Evolutionary conservation across 2,797 vertebrate species (phyloP), one percentile per base, ranked within the genome.

Genomic region (Nyctalus aviator): DNA sequence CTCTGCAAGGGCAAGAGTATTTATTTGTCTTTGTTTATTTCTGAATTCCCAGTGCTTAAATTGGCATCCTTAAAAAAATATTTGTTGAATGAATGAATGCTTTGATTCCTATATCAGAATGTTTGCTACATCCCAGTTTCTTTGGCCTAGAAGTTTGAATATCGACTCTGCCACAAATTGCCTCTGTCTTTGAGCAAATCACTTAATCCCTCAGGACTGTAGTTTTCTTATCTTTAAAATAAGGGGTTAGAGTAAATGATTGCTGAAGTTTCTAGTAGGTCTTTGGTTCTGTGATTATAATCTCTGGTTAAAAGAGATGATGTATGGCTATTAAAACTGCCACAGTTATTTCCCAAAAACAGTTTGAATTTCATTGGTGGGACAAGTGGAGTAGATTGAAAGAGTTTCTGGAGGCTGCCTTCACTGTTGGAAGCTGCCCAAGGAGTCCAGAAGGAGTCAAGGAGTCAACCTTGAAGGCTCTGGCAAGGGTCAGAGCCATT

Each of bases 201-300:
- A 86, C 93, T 96, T 95, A 96, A 95, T 95, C 48, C 88, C 46
- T 88, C 44, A 81, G 90, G 64, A 93, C 85, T 18, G 1, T 86
- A 72, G 92, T 95, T 95, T 88, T 94, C 93, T 95, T 96, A 93
- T 95, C 90, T 96, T 92, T 96, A 95, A 95, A 96, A 96, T 96
- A 93, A 95, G 88, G 66, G 94, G 90, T 97, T 97, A 88, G 88
- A 83, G 85, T 96, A 93, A 93, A 95, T 95, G 93, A 96, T 95
- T 93, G 69, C 84, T 82, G 46, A 92, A 87, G 41, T 97, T 96
- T 32, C 71, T 95, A 72, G 77, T 89, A 85, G 64, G 44, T 94
- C 75, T 96, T 0, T 92, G 94, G 93, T 93, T 96, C 85, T 90
- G 41, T 95, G 94, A 95, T 96, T 95, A 90, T 90, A 97, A 97